Conservation (phyloP, 2,797 vertebrate species). For the Hoplostethus mediterraneus region DNA sequence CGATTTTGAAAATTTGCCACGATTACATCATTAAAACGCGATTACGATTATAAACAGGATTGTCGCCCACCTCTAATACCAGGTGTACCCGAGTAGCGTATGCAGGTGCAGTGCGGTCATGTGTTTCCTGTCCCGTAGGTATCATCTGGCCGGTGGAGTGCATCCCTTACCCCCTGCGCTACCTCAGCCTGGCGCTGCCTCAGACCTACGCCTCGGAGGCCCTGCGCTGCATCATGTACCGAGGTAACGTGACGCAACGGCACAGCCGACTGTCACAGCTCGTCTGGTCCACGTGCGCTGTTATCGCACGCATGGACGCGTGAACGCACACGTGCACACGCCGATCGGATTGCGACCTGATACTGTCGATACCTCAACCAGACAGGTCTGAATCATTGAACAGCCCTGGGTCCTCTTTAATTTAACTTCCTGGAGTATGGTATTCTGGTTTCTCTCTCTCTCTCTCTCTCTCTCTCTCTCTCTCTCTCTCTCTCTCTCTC, state of each 20-base stretch:
- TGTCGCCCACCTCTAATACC: too few species aligned
- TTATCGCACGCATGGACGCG: background rate
- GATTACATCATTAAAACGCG: too few species aligned
- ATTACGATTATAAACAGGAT: too few species aligned
- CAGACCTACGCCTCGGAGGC: constrained; percentile 87
- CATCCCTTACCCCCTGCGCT: constrained; percentile 86
- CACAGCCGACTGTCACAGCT: background rate
- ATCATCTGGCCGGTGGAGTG: constrained; percentile 89
- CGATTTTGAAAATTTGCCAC: too few species aligned
- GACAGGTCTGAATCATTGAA: constrained; percentile 72
- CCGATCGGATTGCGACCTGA: constrained; percentile 8
- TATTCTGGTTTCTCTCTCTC: constrained; percentile 38
- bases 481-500: constrained; percentile 26
- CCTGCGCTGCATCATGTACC: constrained; percentile 86
- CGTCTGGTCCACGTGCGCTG: background rate
- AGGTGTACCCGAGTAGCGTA: background rate
- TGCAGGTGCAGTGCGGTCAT: background rate
- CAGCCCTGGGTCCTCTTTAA: constrained; percentile 45
- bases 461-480: constrained; percentile 15
- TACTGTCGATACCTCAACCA: background rate
- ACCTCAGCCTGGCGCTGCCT: constrained; percentile 84
- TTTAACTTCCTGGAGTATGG: constrained; percentile 41
- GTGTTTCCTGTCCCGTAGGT: constrained; percentile 65
- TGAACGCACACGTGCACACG: background rate
- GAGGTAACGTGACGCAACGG: constrained; percentile 75